Evolutionary conservation across 2,113 vertebrate genomes (phyloP), one percentile per base, ranked within the genome.

Genomic region (Larimichthys polyactis): DNA sequence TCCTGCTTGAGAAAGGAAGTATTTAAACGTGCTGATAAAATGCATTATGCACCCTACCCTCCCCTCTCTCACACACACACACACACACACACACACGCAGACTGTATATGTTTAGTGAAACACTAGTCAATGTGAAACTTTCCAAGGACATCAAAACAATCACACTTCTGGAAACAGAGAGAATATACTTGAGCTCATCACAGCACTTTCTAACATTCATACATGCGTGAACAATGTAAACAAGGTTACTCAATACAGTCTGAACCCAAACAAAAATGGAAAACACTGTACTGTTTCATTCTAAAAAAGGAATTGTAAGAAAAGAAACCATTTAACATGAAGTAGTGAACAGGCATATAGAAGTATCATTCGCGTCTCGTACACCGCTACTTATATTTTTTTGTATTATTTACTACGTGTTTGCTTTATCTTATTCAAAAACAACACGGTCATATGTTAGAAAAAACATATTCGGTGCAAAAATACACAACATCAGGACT

Each of bases 141-240:
- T 82, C 66, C 81, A 87, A 24, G 79, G 72, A 71, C 68, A 78
- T 73, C 46, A 71, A 80, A 90, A 84, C 51, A 75, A 74, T 71
- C 54, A 51, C 24, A 48, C 60, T 52, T 71, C 22, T 63, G 32
- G 15, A 24, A 55, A 71, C 68, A 73, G 5, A 51, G 22, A 71
- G 70, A 86, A 71, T 16, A 43, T 11, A 40, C 15, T 58, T n/a
- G 9, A 58, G 29, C 60, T 78, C 70, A 85, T 76, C 78, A 59
- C 70, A 44, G 36, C 36, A 49, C 32, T 71, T 22, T 3, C 54
- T 58, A 81, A 69, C 54, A 79, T 72, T 82, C 62, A 79, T 64
- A 69, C 57, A 85, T 43, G 82, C 11, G n/a, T 69, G 71, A 79
- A 85, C 46, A n/a, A 19, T 67, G 71, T 79, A 82, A 88, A 88